Evolutionary conservation across 1,140 invertebrate species (phyloP).

Genomic region (Drosophila seguyi): DNA sequence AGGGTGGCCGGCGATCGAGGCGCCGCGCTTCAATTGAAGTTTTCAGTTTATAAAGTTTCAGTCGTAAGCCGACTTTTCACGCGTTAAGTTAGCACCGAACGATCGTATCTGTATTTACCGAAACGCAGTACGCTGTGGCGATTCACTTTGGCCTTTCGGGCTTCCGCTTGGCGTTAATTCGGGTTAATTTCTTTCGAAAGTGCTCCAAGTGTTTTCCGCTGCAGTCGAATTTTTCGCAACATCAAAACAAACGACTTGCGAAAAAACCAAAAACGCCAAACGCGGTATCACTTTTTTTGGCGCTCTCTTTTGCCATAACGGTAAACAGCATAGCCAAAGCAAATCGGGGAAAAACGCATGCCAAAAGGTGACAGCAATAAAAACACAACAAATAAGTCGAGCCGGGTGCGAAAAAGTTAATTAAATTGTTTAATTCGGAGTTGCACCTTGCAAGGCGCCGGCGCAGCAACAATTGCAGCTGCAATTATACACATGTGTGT

Average conservation of each 20-base stretch:
- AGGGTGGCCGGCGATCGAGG: slow-evolving; percentile 22
- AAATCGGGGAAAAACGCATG: slow-evolving; percentile 39
- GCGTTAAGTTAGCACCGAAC: slow-evolving; percentile 58
- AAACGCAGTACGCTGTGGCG: slow-evolving; percentile 21
- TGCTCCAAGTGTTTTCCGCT: slow-evolving; percentile 58
- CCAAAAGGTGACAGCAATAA: slow-evolving; percentile 58
- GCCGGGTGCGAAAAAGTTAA: slow-evolving; percentile 68
- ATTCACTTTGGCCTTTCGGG: slow-evolving; percentile 35
- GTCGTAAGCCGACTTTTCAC: slow-evolving; percentile 74
- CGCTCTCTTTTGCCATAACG: slow-evolving; percentile 33
- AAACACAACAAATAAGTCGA: slow-evolving; percentile 45
- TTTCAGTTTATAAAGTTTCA: slow-evolving; percentile 48
- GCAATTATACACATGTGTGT: background rate
- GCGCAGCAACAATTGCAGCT: slow-evolving; percentile 24
- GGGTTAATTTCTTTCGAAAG: slow-evolving; percentile 80
- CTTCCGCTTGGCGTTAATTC: slow-evolving; percentile 67
- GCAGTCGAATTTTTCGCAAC: slow-evolving; percentile 56
- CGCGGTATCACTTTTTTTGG: slow-evolving; percentile 16
- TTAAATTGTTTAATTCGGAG: slow-evolving; percentile 61
- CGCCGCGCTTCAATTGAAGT: slow-evolving; percentile 55
- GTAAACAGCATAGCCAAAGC: slow-evolving; percentile 34
- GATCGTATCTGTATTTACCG: slow-evolving; percentile 28
- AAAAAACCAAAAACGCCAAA: slow-evolving; percentile 29
- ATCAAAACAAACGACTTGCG: slow-evolving; percentile 30
- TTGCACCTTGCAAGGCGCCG: slow-evolving; percentile 41